Conservation (phyloP, 2,888 invertebrate species). For the Hedya salicella region DNA sequence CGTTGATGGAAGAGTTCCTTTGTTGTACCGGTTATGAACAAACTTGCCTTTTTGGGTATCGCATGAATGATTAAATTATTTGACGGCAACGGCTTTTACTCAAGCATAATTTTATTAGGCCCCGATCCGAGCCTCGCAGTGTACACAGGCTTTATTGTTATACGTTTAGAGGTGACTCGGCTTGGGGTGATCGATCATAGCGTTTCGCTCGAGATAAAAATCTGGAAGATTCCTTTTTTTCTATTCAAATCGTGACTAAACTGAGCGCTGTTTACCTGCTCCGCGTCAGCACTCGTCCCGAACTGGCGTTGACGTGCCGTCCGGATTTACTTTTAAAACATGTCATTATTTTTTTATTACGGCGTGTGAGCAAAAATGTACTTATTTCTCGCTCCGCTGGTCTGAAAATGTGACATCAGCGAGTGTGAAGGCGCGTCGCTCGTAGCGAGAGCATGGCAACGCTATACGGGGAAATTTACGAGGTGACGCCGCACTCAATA, state of each 20-base stretch:
- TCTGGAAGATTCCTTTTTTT: constrained; percentile 32
- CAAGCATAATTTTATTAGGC: constrained; percentile 44
- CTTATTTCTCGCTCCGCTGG: constrained; percentile 84
- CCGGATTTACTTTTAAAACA: constrained; percentile 79
- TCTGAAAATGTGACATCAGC: constrained; percentile 84
- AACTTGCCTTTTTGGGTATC: constrained; percentile 46
- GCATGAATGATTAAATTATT: constrained; percentile 46
- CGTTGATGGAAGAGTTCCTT: constrained; percentile 47
- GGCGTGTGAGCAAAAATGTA: constrained; percentile 82
- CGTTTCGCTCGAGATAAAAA: constrained; percentile 20
- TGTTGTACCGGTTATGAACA: constrained; percentile 45
- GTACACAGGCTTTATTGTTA: constrained; percentile 33
- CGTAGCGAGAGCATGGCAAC: constrained; percentile 31
- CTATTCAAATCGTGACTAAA: constrained; percentile 38
- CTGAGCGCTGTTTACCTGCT: constrained; percentile 39
- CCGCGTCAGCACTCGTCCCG: constrained; percentile 16
- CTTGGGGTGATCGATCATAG: constrained; percentile 34
- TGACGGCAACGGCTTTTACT: constrained; percentile 44
- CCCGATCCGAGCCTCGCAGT: constrained; percentile 35
- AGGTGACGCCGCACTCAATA: constrained; percentile 73
- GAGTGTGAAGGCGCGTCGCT: constrained; percentile 72
- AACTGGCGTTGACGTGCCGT: constrained; percentile 23
- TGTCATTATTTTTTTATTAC: constrained; percentile 83
- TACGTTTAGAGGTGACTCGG: constrained; percentile 35
- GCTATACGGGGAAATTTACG: constrained; percentile 66